phyloP scores from a whole-genome alignment of 2,888 invertebrate genomes.

The Tubulanus polymorphus region DNA sequence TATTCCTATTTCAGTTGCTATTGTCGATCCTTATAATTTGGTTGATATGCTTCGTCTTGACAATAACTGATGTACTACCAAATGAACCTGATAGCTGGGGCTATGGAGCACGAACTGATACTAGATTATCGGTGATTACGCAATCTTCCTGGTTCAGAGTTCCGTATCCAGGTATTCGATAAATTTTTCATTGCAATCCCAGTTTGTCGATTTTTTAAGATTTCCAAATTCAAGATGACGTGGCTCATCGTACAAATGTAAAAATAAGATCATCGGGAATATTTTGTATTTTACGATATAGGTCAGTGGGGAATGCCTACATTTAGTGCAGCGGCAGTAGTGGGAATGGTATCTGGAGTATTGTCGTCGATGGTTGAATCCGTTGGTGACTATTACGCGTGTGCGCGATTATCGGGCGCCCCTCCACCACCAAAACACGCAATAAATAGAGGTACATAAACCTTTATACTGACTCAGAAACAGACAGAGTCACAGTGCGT shows the following conservation, averaged over 20 bases:
- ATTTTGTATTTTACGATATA: conserved; percentile 42
- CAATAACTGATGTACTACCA: conserved; percentile 52
- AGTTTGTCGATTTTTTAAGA: too few relatives aligned
- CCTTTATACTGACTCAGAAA: too few relatives aligned
- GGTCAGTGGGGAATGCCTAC: conserved; percentile 51
- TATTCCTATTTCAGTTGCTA: too few relatives aligned
- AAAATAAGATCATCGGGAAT: neutral
- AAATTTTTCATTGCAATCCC: too few relatives aligned
- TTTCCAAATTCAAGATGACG: too few relatives aligned
- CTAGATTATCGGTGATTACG: conserved; percentile 27
- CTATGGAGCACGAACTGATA: conserved; percentile 47
- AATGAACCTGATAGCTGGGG: conserved; percentile 41
- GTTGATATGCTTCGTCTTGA: conserved; percentile 45
- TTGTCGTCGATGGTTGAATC: conserved; percentile 48
- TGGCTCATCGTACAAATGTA: too few relatives aligned
- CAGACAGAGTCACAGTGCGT: too few relatives aligned
- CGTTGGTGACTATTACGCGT: conserved; percentile 85
- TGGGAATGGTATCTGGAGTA: conserved; percentile 45
- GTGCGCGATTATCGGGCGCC: conserved; percentile 67
- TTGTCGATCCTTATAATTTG: too few relatives aligned
- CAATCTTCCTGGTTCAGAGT: conserved; percentile 49
- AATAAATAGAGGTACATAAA: conserved; percentile 75
- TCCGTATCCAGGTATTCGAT: conserved; percentile 61
- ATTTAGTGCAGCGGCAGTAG: conserved; percentile 36
- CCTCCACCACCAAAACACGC: conserved; percentile 81